Base-by-base conservation (phyloP, 2,888 invertebrate genomes). In the Conops quadrifasciatus region DNA sequence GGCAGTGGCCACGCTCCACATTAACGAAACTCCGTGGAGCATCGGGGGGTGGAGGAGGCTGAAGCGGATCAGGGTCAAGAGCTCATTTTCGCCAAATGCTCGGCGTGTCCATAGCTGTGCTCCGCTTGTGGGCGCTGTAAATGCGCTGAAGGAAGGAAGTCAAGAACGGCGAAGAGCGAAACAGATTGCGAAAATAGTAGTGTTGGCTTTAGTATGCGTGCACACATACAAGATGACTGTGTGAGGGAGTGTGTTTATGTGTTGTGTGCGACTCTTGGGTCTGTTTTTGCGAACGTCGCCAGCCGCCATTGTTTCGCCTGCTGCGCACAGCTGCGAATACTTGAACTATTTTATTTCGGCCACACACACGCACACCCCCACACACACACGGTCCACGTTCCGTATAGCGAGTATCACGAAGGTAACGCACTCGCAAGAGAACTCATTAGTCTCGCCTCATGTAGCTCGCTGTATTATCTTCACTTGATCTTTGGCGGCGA, bases 201-300 rank as follows among this genome's bases (percentile, higher is more conserved):
- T 28, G 53, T 7, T 53, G 7, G 24, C 21, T 53, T 53, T 53
- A 53, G 19, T 53, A n/a, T n/a, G n/a, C n/a, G n/a, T n/a, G n/a
- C n/a, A n/a, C n/a, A n/a, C n/a, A n/a, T n/a, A 15, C 49, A 49
- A 53, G 53, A 53, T 4, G 53, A 21, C n/a, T 53, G 21, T 19
- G 30, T 21, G 9, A 21, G 59, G 21, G 16, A 47, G 60, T 30
- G 19, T 70, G 59, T 36, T 1, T 62, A 47, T 28, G 16, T 66
- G 53, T 71, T 66, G 26, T 63, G n/a, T 47, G 26, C 5, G 47
- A 24, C 26, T 47, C 16, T 24, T 24, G 24, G 7, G 63, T 45
- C 9, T 21, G 21, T 26, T n/a, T 47, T 63, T 47, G 15, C 13
- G 21, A 16, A 45, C 47, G 26, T 62, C 43, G 62, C 45, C 62